Conservation (phyloP, 2,888 invertebrate genomes). For the Apotomis betuletana region DNA sequence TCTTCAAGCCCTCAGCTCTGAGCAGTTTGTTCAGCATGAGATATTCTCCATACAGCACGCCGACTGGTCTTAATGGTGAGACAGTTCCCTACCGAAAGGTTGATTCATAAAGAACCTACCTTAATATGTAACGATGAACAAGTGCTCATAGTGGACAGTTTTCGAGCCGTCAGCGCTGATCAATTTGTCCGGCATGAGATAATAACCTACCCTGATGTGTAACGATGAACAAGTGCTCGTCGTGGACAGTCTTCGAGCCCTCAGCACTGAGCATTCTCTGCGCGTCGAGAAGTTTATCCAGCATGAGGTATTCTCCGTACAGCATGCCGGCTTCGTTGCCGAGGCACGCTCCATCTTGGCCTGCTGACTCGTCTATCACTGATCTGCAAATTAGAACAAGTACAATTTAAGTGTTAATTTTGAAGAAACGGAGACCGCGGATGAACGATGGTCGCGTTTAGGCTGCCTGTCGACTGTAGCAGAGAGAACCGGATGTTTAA, state of each 20-base stretch:
- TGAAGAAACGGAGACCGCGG: no score
- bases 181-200: no score
- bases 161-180: conserved; percentile 88
- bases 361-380: conserved; percentile 63
- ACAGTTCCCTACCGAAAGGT: no score
- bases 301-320: conserved; percentile 94
- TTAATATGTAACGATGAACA: conserved; percentile 99
- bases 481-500: no score
- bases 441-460: no score
- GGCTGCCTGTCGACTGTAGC: no score
- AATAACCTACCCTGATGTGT: conserved; percentile 98
- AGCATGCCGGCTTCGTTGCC: conserved; percentile 91
- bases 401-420: no score
- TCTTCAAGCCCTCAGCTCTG: no score
- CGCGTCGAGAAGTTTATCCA: conserved; percentile 92
- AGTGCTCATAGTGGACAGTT: conserved; percentile 97
- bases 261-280: conserved; percentile 92
- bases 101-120: conserved; percentile 85
- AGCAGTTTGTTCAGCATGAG: no score
- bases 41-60: no score
- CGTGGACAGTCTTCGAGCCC: conserved; percentile 91
- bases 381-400: conserved; percentile 53
- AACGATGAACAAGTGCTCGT: conserved; percentile 98
- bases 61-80: no score
- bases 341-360: conserved; percentile 82